Base-by-base conservation (phyloP, 1,140 invertebrate species). In the Bombus soroeensis region DNA sequence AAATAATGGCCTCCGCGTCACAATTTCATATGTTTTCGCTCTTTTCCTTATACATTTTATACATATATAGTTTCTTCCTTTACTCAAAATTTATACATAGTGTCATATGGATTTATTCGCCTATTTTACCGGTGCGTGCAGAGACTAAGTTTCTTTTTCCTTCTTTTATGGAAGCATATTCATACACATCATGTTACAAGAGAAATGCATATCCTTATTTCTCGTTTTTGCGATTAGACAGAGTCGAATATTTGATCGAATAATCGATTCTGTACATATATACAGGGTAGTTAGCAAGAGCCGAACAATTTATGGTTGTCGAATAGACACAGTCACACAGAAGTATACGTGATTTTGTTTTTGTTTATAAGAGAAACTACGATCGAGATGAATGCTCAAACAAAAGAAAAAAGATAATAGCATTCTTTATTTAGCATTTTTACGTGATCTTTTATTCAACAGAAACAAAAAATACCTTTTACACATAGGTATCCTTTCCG, bases 121-220 rank as follows among this genome's bases (percentile, higher is more conserved):
- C 22, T 39, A 59, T 62, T 87, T 86, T 85, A 88, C 37, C 74
- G 71, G 72, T 81, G 77, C 79, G 64, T 34, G 25, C 39, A 87
- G 72, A 85, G 71, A 89, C 53, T 83, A 53, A 47, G 85, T 64
- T 77, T 75, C 75, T 62, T n/a, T n/a, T n/a, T 41, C 13, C 15
- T 41, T 39, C 8, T 39, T 28, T 28, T 83, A 37, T 47, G 47
- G 39, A 75, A 87, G 70, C 66, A 81, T 83, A 59, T 78, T 68
- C 83, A 70, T 87, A 86, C 62, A 89, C 71, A 85, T 62, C 39
- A 71, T 90, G 83, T 90, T 89, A 89, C 68, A 88, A 91, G 81
- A 88, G 75, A 89, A 86, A 90, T 89, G 81, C 85, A 88, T 87
- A 86, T 83, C 82, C 75, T 90, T 85, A 66, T 90, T 87, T 89